Evolutionary conservation across 2,888 invertebrate species (phyloP).

Genomic region (Neoaliturus tenellus): DNA sequence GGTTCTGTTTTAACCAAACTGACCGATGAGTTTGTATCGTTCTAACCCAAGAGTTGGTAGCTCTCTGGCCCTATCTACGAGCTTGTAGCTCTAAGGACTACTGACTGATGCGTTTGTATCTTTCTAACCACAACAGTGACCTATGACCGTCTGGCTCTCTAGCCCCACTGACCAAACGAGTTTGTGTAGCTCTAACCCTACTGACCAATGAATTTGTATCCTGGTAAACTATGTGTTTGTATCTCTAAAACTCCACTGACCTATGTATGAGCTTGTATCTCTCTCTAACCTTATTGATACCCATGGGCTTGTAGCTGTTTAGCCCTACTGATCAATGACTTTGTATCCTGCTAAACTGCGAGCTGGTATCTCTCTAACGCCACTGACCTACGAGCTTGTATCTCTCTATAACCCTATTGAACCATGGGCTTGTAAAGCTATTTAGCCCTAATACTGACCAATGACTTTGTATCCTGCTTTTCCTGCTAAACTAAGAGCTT

Average conservation of each 20-base stretch:
- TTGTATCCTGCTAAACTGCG: conserved; percentile 75
- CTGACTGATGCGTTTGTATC: conserved; percentile 92
- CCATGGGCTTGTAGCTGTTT: no score
- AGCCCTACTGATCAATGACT: no score
- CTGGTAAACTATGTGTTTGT: conserved; percentile 89
- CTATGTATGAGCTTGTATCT: conserved; percentile 95
- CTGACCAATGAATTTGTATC: conserved; percentile 94
- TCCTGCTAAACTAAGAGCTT: conserved; percentile 79
- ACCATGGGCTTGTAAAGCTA: conserved; percentile 90
- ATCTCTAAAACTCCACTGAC: conserved; percentile 89
- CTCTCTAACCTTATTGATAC: conserved; percentile 74
- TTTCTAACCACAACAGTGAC: conserved; percentile 96
- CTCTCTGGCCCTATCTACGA: conserved; percentile 74
- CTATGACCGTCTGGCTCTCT: no score
- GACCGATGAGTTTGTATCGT: conserved; percentile 89
- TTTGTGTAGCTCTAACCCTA: no score
- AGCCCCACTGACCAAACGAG: no score
- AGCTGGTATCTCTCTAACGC: conserved; percentile 82
- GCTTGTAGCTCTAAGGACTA: conserved; percentile 84
- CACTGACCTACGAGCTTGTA: conserved; percentile 90
- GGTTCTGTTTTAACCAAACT: conserved; percentile 66
- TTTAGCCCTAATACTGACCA: conserved; percentile 86
- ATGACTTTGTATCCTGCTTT: no score
- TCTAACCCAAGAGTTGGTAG: not conserved
- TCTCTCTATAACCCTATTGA: conserved; percentile 97